Evolutionary conservation across 2,888 invertebrate species (phyloP), one percentile per base, ranked within the genome.

Genomic region (Melieria picta): DNA sequence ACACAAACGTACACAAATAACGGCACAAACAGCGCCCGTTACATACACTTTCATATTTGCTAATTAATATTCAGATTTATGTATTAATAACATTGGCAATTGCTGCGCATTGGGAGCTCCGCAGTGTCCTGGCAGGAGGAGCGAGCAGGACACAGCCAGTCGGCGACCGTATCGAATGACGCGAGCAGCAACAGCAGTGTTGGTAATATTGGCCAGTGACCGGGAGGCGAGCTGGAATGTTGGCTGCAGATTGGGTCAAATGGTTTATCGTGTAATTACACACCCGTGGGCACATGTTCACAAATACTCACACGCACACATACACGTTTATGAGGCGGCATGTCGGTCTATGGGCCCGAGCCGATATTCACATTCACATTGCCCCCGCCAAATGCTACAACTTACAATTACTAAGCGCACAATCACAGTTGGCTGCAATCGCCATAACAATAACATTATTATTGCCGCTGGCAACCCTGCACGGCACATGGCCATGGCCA

Each of bases 391-490:
- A 30, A 30, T 30, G 30, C 30, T 30, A 30, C 30, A 30, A 30
- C 30, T 30, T 30, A 30, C 30, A 30, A 30, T 30, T 30, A 30
- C 30, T 30, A 30, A 30, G 16, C 10, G 3, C 13, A 7, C 16
- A 45, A 4, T 3, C n/a, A 47, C n/a, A 47, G 50, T 65, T n/a
- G 10, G 48, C 43, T 47, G 58, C 60, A 58, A 65, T 70, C 58
- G 43, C 13, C 50, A 65, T 56, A 77, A 50, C 82, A 77, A 78
- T 81, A 81, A 81, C 78, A 79, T 30, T 78, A 81, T 79, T 78
- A 80, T 73, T 43, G 43, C 50, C 52, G 56, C 9, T 63, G 69
- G 47, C 42, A 61, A 67, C 30, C 30, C 30, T 30, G 30, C 30
- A 30, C 30, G 1, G 30, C 30, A 30, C 30, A 30, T 30, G 2